Evolutionary conservation across 2,797 vertebrate genomes (phyloP).

Genomic region (Chelmon rostratus): DNA sequence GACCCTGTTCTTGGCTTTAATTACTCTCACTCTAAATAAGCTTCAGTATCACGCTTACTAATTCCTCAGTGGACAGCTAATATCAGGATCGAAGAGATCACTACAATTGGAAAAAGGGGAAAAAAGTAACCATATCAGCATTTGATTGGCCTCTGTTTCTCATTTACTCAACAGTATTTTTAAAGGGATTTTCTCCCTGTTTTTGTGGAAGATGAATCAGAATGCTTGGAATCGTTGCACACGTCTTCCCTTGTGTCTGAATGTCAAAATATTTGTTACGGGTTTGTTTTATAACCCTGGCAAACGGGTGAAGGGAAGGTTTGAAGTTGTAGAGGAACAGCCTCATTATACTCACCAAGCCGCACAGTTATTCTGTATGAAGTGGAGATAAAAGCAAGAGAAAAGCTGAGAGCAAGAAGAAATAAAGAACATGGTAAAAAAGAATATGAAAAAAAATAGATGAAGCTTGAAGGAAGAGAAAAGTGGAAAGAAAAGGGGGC

Average conservation of each 20-base stretch:
- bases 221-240: slow-evolving; percentile 65
- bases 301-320: slow-evolving; percentile 78
- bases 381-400: slow-evolving; percentile 85
- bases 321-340: slow-evolving; percentile 87
- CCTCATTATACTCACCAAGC: slow-evolving; percentile 87
- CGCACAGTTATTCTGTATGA: slow-evolving; percentile 86
- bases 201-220: slow-evolving; percentile 64
- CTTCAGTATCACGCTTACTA: slow-evolving; percentile 62
- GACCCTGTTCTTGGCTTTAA: slow-evolving; percentile 71
- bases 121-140: slow-evolving; percentile 34
- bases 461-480: slow-evolving; percentile 75
- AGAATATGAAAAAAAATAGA: slow-evolving; percentile 54
- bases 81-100: slow-evolving; percentile 72
- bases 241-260: slow-evolving; percentile 76
- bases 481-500: slow-evolving; percentile 73
- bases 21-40: slow-evolving; percentile 73
- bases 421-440: slow-evolving; percentile 76
- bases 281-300: slow-evolving; percentile 83
- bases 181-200: slow-evolving; percentile 47
- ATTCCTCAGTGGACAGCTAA: slow-evolving; percentile 67
- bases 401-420: slow-evolving; percentile 84
- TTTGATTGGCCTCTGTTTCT: slow-evolving; percentile 56
- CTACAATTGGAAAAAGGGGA: slow-evolving; percentile 25
- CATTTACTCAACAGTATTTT: slow-evolving; percentile 51
- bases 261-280: slow-evolving; percentile 87